Conservation (phyloP, 2,888 invertebrate species). For the Tenodera sinensis region DNA sequence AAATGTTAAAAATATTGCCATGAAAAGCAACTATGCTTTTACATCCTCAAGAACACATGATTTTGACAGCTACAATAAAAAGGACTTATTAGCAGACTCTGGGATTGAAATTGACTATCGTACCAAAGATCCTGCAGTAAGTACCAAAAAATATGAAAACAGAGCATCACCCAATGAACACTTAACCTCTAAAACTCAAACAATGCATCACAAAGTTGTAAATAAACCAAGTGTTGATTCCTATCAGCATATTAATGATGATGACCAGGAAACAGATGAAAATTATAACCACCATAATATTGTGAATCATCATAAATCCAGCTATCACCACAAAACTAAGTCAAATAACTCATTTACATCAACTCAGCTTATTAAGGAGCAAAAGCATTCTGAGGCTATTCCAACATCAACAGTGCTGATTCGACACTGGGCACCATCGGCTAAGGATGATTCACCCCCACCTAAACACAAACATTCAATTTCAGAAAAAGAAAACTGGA, state of each 20-base stretch:
- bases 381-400: constrained; percentile 21
- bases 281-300: constrained; percentile 43
- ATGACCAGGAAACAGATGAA: constrained; percentile 41
- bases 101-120: constrained; percentile 79
- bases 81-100: constrained; percentile 68
- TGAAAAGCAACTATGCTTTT: neutral
- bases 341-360: constrained; percentile 12
- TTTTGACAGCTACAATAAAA: constrained; percentile 38
- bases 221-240: constrained; percentile 38
- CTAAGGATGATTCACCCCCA: neutral
- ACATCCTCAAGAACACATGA: neutral
- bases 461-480: neutral
- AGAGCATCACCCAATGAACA: neutral
- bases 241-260: constrained; percentile 42
- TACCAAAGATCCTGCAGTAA: constrained; percentile 54
- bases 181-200: neutral
- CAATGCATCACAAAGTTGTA: constrained; percentile 1
- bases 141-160: constrained; percentile 2
- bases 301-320: constrained; percentile 47
- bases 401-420: constrained; percentile 29
- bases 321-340: constrained; percentile 22
- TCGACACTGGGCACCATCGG: constrained; percentile 12
- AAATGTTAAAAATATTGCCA: neutral
- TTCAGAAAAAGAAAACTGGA: neutral
- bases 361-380: constrained; percentile 20